A percentile compares a stretch with the other conserved stretches of the same genome.
Conservation (phyloP, 1,140 invertebrate genomes). For the Drosophila guanche region DNA sequence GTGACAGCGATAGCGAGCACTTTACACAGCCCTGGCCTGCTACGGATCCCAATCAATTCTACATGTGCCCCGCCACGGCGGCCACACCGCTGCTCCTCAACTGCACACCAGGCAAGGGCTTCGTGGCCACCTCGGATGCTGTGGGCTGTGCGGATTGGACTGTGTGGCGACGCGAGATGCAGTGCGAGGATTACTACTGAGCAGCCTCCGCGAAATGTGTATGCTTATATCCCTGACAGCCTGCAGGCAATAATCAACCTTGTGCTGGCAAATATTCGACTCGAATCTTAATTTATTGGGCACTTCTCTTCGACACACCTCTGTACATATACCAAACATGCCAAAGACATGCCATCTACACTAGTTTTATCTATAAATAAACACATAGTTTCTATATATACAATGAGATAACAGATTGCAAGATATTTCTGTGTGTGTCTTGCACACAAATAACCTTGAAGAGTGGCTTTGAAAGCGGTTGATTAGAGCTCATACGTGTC, state of each 20-base stretch:
- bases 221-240: slow-evolving; percentile 21
- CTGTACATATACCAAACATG: too few relatives aligned
- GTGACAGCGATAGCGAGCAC: slow-evolving; percentile 29
- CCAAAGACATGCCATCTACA: background rate
- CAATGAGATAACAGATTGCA: too few relatives aligned
- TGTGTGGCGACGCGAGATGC: slow-evolving; percentile 68
- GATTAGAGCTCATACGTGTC: background rate
- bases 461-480: background rate
- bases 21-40: slow-evolving; percentile 60
- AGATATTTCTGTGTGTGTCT: slow-evolving; percentile 9
- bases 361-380: slow-evolving; percentile 36
- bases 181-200: slow-evolving; percentile 71
- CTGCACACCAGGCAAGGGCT: slow-evolving; percentile 64
- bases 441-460: background rate
- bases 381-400: slow-evolving; percentile 26
- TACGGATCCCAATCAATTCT: slow-evolving; percentile 72
- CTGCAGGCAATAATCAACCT: slow-evolving; percentile 29
- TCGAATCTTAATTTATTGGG: slow-evolving; percentile 43
- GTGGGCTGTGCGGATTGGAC: slow-evolving; percentile 75
- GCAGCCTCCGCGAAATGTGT: slow-evolving; percentile 8
- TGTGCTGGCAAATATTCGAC: background rate
- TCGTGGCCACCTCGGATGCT: slow-evolving; percentile 55
- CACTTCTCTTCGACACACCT: slow-evolving; percentile 15
- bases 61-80: slow-evolving; percentile 58
- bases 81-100: slow-evolving; percentile 59